These are phyloP conservation scores for Falco concolor DNA, from an alignment of 2,797 vertebrate genomes.

Conservation along the genomic window DNA sequence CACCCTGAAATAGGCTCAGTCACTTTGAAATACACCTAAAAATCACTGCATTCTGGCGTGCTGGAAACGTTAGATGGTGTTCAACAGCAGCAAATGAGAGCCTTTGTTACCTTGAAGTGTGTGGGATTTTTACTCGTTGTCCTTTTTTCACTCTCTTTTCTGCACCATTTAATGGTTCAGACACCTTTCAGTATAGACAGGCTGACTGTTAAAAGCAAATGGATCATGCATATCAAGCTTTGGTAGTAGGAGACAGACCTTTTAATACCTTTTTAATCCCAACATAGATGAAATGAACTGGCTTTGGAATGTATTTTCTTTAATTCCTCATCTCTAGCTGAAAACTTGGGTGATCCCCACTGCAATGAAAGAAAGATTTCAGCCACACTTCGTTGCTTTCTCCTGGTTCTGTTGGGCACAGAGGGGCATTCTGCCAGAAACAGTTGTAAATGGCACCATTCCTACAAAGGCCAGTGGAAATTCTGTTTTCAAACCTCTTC, in stretches of 20 bases:
- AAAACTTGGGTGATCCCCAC: background rate
- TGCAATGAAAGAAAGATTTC: background rate
- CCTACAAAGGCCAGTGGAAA: background rate
- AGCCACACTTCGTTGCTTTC: background rate
- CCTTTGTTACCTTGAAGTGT: background rate
- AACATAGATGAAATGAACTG: background rate
- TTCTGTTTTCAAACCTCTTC: background rate
- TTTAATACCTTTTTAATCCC: background rate
- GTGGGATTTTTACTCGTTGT: background rate
- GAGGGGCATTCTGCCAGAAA: background rate
- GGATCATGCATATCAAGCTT: background rate
- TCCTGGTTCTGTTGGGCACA: background rate
- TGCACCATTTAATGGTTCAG: background rate
- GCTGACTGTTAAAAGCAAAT: background rate
- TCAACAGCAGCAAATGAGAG: background rate
- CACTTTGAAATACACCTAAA: background rate
- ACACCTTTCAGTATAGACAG: background rate
- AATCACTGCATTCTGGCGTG: background rate
- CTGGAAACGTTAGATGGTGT: background rate
- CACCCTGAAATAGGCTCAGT: rapidly evolving
- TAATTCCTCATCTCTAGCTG: background rate
- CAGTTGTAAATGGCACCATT: background rate
- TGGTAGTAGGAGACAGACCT: background rate
- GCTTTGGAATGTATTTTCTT: background rate
- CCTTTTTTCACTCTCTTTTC: background rate